Conservation (phyloP, 2,113 vertebrate species). For the Oryzias melastigma region DNA sequence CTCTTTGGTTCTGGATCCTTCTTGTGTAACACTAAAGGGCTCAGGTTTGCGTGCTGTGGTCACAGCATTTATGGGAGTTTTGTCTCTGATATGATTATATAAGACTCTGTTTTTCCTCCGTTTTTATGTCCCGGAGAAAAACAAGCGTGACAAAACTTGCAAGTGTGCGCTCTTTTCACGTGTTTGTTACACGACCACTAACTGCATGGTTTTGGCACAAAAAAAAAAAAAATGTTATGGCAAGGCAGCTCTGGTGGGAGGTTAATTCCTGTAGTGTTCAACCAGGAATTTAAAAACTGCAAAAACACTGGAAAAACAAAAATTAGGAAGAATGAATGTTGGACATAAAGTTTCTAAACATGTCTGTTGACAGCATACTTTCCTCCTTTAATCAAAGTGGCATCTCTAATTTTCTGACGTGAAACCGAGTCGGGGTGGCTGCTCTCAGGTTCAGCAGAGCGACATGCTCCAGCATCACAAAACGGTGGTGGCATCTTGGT, state of each 20-base stretch:
- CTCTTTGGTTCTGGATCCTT: background rate
- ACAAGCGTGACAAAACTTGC: conserved; percentile 18
- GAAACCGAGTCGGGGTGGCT: conserved; percentile 5
- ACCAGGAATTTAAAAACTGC: conserved; percentile 14
- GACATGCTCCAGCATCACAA: conserved; percentile 39
- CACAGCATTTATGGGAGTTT: conserved; percentile 3
- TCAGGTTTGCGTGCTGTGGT: conserved; percentile 2
- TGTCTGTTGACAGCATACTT: background rate
- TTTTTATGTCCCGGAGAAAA: conserved; percentile 5
- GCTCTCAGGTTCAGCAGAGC: conserved; percentile 13
- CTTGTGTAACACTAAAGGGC: conserved; percentile 7
- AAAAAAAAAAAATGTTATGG: conserved; percentile 4
- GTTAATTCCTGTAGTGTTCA: conserved; percentile 4
- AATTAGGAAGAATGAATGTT: too few species aligned
- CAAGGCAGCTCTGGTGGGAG: conserved; percentile 3
- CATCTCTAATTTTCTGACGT: conserved; percentile 17
- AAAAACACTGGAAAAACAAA: conserved; percentile 8
- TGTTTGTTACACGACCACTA: conserved; percentile 18
- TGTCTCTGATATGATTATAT: conserved; percentile 11
- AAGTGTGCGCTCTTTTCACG: conserved; percentile 8
- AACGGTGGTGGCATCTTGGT: conserved; percentile 53
- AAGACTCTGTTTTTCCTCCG: conserved; percentile 2
- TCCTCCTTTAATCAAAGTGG: conserved; percentile 11
- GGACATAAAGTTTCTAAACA: too few species aligned
- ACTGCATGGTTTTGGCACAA: conserved; percentile 20